Evolutionary conservation across 2,797 vertebrate species (phyloP), one percentile per base, ranked within the genome.

Genomic region (Rhinella marina): DNA sequence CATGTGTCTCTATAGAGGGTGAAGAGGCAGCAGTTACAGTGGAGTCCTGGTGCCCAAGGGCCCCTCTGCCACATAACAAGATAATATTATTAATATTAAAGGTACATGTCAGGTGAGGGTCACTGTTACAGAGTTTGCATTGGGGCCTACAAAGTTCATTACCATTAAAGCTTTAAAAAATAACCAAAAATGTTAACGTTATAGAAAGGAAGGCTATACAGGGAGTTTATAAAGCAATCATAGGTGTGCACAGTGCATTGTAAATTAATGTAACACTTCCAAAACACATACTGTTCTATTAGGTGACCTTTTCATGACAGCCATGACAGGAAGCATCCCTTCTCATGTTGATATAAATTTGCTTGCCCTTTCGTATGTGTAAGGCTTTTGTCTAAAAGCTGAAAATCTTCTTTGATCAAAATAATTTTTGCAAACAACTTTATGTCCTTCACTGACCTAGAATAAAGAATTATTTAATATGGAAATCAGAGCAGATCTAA

Each of bases 331-430:
- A 61, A 80, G 12, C 12, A 11, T 54, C 27, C 16, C 56, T 59
- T 19, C 25, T 23, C 56, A 11, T 61, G 56, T 41, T 59, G 56
- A 61, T 3, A 79, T 59, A 59, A 80, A 32, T 59, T 19, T 4
- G 12, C 27, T 41, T 80, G 54, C 56, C 78, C 54, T 80, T 80
- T 80, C 25, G 17, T 21, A 57, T 80, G 56, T 59, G 19, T 80
- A 59, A 57, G 54, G 52, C 77, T 79, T 59, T 79, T 79, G 54
- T 79, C 54, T 57, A 21, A 2, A 79, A 79, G 54, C 16, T 29
- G 54, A 79, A 57, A 41, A 80, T 80, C 54, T 29, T 80, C 25
- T 80, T 80, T 59, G 78, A 61, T 80, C 25, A 21, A 29, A 11
- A 4, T 59, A 19, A 59, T 80, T 32, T 54, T 32, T 59, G 56